Conservation (phyloP, 2,797 vertebrate species). For the Amazonetta brasiliensis region DNA sequence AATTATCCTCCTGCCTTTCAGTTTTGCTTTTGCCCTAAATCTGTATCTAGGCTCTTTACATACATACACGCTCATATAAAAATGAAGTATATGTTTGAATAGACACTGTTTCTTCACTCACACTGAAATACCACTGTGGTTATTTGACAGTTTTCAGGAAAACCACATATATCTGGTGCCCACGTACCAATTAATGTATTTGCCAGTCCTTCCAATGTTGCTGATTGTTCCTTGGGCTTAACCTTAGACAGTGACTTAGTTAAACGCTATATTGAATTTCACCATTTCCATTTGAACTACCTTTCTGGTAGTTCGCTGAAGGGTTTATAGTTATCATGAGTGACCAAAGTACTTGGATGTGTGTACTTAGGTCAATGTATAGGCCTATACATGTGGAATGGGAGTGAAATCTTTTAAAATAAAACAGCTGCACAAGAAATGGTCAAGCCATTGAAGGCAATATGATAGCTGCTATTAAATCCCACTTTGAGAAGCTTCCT, state of each 20-base stretch:
- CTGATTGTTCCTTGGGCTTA: slow-evolving; percentile 61
- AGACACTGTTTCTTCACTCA: not conserved
- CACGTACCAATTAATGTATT: slow-evolving; percentile 40
- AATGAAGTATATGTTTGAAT: not conserved
- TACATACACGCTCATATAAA: not conserved
- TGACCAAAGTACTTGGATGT: slow-evolving; percentile 66
- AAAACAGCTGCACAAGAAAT: slow-evolving; percentile 80
- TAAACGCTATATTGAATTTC: slow-evolving; percentile 73
- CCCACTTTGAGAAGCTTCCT: slow-evolving; percentile 76
- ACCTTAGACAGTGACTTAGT: slow-evolving; percentile 64
- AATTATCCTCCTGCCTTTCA: not conserved
- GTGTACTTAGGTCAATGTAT: slow-evolving; percentile 52
- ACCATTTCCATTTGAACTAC: slow-evolving; percentile 66
- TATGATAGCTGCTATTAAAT: slow-evolving; percentile 82
- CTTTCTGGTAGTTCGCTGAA: slow-evolving; percentile 65
- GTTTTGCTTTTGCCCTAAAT: not conserved
- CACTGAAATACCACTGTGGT: not conserved
- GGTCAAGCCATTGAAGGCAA: slow-evolving; percentile 75
- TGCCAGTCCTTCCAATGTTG: slow-evolving; percentile 17
- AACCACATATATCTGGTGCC: not conserved
- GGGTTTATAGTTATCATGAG: slow-evolving; percentile 71
- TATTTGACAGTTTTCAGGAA: slow-evolving; percentile 18
- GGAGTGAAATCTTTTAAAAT: slow-evolving; percentile 77
- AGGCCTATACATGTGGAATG: slow-evolving; percentile 47
- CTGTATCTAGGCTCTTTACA: not conserved